Percentiles rank a stretch among this genome's conserved stretches.
Evolutionary conservation across 2,797 vertebrate species (phyloP).

Genomic region (Sebastes umbrosus): DNA sequence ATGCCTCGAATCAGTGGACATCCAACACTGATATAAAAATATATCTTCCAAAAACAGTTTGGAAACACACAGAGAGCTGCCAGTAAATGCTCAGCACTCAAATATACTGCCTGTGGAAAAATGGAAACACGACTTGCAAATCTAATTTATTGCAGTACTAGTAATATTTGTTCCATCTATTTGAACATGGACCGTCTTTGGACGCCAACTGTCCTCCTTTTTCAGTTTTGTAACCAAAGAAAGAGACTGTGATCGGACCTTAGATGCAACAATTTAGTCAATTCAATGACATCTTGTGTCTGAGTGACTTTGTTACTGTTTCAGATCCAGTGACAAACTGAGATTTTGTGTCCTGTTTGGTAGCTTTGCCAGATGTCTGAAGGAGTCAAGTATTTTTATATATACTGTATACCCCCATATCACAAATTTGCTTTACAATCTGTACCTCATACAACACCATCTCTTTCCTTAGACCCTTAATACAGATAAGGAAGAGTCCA

Average conservation of each 20-base stretch:
- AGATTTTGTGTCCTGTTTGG: background rate
- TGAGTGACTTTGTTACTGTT: background rate
- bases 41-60: background rate
- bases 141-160: background rate
- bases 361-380: conserved; percentile 3
- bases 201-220: too few relatives aligned
- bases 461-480: background rate
- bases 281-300: background rate
- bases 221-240: background rate
- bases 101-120: background rate
- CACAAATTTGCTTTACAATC: background rate
- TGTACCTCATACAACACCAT: background rate
- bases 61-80: background rate
- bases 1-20: background rate
- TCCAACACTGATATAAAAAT: background rate
- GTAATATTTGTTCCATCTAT: background rate
- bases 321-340: background rate
- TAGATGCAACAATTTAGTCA: background rate
- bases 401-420: background rate
- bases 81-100: background rate
- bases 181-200: background rate
- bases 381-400: background rate
- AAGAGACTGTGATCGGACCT: background rate
- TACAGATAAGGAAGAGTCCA: background rate
- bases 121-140: background rate